phyloP scores from a whole-genome alignment of 2,888 invertebrate genomes.

The Cephalotes varians region DNA sequence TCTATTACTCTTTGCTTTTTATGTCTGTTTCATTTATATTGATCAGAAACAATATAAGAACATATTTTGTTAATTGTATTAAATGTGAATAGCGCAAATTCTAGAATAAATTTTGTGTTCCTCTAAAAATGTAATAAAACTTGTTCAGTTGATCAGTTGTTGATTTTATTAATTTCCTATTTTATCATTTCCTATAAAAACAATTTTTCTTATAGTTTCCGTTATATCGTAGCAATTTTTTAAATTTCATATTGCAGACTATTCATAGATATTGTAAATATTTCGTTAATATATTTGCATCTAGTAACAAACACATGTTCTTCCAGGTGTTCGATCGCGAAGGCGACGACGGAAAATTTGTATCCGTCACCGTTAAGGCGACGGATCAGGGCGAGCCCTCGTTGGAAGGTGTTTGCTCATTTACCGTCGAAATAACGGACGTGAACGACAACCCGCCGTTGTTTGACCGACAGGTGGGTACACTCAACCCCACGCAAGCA shows the following conservation, averaged over 20 bases:
- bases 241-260: neutral
- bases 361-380: constrained; percentile 98
- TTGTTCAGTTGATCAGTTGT: neutral
- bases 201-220: neutral
- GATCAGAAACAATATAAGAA: neutral
- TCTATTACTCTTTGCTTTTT: neutral
- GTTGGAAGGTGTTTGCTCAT: constrained; percentile 98
- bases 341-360: constrained; percentile 98
- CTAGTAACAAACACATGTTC: neutral
- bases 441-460: constrained; percentile 98
- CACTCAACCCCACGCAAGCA: constrained; percentile 29
- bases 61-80: neutral
- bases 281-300: neutral
- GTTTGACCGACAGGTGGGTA: constrained; percentile 96
- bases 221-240: neutral
- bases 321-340: constrained; percentile 96
- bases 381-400: constrained; percentile 99
- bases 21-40: neutral
- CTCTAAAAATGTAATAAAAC: neutral
- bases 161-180: neutral
- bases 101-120: neutral
- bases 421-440: constrained; percentile 98
- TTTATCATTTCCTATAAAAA: neutral
- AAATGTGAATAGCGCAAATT: neutral
- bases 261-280: neutral